Conservation (phyloP, 2,888 invertebrate species). For the Leptogaster cylindrica region DNA sequence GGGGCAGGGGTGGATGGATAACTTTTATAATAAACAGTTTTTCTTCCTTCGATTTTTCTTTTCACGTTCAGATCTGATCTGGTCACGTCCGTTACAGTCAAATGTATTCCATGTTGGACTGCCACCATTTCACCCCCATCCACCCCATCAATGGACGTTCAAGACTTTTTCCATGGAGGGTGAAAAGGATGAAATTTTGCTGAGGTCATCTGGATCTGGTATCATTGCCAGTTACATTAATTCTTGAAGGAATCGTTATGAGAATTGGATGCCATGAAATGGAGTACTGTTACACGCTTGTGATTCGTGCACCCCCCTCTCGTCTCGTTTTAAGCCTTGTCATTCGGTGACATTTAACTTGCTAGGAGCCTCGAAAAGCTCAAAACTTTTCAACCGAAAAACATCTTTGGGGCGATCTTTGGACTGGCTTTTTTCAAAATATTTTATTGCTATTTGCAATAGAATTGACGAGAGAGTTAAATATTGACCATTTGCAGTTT, state of each 20-base stretch:
- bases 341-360: constrained; percentile 16
- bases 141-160: neutral
- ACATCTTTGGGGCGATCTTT: too few species aligned
- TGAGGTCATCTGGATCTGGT: constrained; percentile 35
- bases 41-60: constrained; percentile 43
- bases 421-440: too few species aligned
- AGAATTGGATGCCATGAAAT: constrained; percentile 40
- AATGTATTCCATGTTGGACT: neutral
- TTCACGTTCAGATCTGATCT: constrained; percentile 41
- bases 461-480: too few species aligned
- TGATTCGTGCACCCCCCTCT: constrained; percentile 23
- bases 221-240: constrained; percentile 42
- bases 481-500: too few species aligned
- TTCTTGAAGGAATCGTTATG: constrained; percentile 44
- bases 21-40: constrained; percentile 45
- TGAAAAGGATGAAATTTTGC: constrained; percentile 33
- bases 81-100: constrained; percentile 40
- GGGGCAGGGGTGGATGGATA: constrained; percentile 20
- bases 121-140: neutral
- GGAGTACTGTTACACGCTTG: constrained; percentile 7
- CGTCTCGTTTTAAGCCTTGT: neutral
- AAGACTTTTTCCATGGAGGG: constrained; percentile 5
- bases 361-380: too few species aligned
- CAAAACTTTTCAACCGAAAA: too few species aligned
- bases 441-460: too few species aligned